These are phyloP conservation scores for Myoxocephalus aenaeus DNA, from an alignment of 2,797 vertebrate species.

Conservation along the genomic window DNA sequence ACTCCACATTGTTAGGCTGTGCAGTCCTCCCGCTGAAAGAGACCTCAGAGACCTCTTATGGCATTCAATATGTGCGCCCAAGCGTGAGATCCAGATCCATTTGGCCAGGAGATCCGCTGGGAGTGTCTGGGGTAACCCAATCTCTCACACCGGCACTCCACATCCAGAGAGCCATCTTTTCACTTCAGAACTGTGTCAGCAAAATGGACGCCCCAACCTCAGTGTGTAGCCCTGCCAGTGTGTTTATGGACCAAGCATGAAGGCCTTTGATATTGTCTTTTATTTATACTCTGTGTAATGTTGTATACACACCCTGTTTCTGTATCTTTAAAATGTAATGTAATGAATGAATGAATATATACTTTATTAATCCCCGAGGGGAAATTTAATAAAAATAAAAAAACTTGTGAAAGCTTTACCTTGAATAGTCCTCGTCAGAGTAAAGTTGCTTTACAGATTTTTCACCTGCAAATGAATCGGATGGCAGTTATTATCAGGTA, in stretches of 20 bases:
- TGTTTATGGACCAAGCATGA: conserved; percentile 42
- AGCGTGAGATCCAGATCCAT: conserved; percentile 86
- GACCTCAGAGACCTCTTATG: conserved; percentile 85
- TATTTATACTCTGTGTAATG: conserved; percentile 21
- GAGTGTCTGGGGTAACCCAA: conserved; percentile 85
- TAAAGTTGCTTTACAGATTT: conserved; percentile 17
- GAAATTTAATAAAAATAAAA: no score
- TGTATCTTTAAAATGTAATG: conserved; percentile 17
- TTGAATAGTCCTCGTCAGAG: neutral
- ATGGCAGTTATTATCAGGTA: conserved; percentile 24
- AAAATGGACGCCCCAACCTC: conserved; percentile 75
- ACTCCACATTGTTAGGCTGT: conserved; percentile 81
- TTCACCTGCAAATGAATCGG: conserved; percentile 21
- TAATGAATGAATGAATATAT: no score
- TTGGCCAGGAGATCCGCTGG: conserved; percentile 80
- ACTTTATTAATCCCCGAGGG: no score
- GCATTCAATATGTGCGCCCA: conserved; percentile 85
- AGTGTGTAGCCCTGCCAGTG: conserved; percentile 30
- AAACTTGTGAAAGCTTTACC: neutral
- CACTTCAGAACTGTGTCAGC: conserved; percentile 78
- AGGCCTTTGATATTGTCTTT: conserved; percentile 18
- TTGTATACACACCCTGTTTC: neutral
- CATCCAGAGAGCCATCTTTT: conserved; percentile 81
- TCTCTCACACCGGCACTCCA: conserved; percentile 80
- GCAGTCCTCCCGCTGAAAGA: conserved; percentile 81